Conservation (phyloP, 2,113 vertebrate genomes). For the Ceyx margarethae region DNA sequence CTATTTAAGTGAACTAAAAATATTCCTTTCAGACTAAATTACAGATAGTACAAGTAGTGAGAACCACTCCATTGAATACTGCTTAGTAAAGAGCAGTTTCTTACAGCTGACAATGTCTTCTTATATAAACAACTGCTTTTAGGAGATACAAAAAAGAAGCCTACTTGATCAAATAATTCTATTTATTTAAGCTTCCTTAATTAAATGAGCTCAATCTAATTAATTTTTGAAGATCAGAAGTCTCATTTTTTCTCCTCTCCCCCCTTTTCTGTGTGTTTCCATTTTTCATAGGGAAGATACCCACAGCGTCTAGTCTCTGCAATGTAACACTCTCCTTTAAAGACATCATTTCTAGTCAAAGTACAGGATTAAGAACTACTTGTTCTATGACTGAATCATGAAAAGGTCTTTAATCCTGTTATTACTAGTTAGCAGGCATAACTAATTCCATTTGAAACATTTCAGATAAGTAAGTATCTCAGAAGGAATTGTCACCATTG, state of each 20-base stretch:
- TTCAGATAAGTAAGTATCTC: constrained; percentile 1
- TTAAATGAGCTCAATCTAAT: not conserved
- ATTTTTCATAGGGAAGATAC: not conserved
- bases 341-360: not conserved
- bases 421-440: constrained; percentile 7
- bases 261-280: not conserved
- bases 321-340: not conserved
- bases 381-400: not conserved
- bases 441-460: constrained; percentile 38
- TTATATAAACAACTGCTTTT: not conserved
- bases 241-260: not conserved
- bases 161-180: not conserved
- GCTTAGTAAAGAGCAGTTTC: not conserved
- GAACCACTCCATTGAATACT: not conserved
- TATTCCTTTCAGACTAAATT: not conserved
- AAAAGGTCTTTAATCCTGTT: constrained; percentile 43
- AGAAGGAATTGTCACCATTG: not conserved
- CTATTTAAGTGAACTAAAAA: not conserved
- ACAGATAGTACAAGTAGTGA: rapidly evolving
- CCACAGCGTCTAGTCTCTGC: not conserved
- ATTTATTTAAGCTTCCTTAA: not conserved
- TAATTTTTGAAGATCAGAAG: not conserved
- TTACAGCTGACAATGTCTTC: not conserved
- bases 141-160: not conserved
- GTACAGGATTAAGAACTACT: constrained; percentile 1